Percentiles rank a stretch among this genome's conserved stretches.
phyloP scores from a whole-genome alignment of 2,888 invertebrate genomes.

The Tetramorium bicarinatum region DNA sequence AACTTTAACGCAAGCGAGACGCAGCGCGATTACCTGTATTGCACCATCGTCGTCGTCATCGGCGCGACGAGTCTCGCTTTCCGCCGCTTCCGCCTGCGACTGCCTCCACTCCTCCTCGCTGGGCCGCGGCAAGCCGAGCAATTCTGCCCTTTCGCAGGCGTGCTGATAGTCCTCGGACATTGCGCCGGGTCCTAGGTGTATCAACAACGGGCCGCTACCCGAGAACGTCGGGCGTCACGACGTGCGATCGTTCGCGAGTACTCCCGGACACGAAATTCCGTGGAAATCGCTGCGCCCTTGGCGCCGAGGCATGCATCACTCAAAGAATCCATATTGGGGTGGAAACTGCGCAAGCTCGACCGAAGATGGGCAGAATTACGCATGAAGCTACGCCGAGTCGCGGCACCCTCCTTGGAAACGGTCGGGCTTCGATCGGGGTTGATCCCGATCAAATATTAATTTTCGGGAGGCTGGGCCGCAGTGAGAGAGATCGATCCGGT shows the following conservation, averaged over 20 bases:
- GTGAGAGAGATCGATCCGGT: background rate
- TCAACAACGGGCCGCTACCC: background rate
- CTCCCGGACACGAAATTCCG: slow-evolving; percentile 24
- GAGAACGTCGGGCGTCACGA: background rate
- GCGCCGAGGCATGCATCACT: slow-evolving; percentile 61
- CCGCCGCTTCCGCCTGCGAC: slow-evolving; percentile 63
- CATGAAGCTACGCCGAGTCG: slow-evolving; percentile 15
- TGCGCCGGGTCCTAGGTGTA: slow-evolving; percentile 11
- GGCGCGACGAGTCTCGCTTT: slow-evolving; percentile 43
- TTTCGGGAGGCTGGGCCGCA: background rate
- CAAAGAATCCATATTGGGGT: slow-evolving; percentile 80
- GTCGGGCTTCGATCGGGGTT: background rate
- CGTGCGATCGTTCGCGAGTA: slow-evolving; percentile 24
- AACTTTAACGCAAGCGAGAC: background rate
- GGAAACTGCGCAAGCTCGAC: slow-evolving; percentile 80
- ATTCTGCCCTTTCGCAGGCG: slow-evolving; percentile 93
- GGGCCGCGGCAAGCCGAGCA: slow-evolving; percentile 91
- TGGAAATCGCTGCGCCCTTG: slow-evolving; percentile 48
- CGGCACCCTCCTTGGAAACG: background rate
- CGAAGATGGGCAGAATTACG: slow-evolving; percentile 36
- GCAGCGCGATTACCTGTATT: slow-evolving; percentile 72
- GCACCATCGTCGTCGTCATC: slow-evolving; percentile 67
- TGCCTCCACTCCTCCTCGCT: slow-evolving; percentile 88
- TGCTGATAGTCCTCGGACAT: slow-evolving; percentile 89
- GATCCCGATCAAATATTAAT: slow-evolving; percentile 35